Evolutionary conservation across 2,113 vertebrate genomes (phyloP), one percentile per base, ranked within the genome.

Genomic region (Syngnathoides biaculeatus): DNA sequence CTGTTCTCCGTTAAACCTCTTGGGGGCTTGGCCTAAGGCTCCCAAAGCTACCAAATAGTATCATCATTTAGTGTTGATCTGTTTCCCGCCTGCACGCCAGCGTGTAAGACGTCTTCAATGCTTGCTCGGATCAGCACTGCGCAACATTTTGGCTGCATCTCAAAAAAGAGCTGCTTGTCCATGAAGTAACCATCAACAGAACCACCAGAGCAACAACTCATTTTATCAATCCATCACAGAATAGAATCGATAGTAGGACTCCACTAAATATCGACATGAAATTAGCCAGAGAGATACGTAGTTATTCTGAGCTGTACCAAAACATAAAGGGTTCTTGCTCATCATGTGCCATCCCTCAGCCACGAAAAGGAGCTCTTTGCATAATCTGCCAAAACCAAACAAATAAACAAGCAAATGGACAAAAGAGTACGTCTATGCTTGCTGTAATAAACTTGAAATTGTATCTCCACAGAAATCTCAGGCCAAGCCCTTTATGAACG

Each of bases 401-500:
- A 35, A 35, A 35, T 5, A 35, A 35, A 35, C 30, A 35, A 35
- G 6, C 30, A 35, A 35, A n/a, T n/a, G n/a, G n/a, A n/a, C n/a
- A n/a, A 35, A 35, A 6, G 30, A 35, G 30, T 35, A 47, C 17
- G 7, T 2, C 43, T 47, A 52, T 8, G 48, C 20, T 22, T n/a
- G 20, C 20, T 20, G 47, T n/a, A 47, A 19, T n/a, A 7, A n/a
- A 50, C 8, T 50, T 50, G 2, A 17, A 48, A 20, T 30, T 35
- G 26, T 2, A 57, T 17, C 14, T 56, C 55, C 26, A 27, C 55
- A 39, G 14, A 10, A 62, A 62, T 26, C 39, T 58, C 78, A 79
- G 81, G 94, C 93, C 94, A 94, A 95, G 94, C 94, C 94, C 93
- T 93, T 50, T 48, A 82, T 65, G 73, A 82, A 79, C 67, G 40